Evolutionary conservation across 1,140 invertebrate genomes (phyloP), one percentile per base, ranked within the genome.

Genomic region (Lucilia sericata): DNA sequence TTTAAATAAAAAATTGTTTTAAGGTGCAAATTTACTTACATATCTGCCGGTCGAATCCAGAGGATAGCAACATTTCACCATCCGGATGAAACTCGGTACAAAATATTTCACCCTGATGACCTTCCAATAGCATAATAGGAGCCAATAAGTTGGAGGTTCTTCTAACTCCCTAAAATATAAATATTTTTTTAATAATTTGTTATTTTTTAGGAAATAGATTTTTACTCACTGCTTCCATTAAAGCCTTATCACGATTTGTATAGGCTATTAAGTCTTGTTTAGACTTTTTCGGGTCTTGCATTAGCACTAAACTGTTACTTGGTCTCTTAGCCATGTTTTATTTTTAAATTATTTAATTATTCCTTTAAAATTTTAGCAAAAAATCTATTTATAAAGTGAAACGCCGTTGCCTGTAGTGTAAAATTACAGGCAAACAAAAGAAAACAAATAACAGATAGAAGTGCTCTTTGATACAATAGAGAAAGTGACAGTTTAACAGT

Each of bases 41-140:
- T 86, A 99, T 98, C 92, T 97, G 95, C 91, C 98, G 93, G 91
- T 99, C 99, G 91, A 98, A 98, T n/a, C 99, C 99, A 51, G 96
- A 95, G 0, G 98, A 98, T 10, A 97, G 97, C 25, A 99, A 91
- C 89, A 98, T 95, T 86, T 97, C 95, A 30, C 99, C 98, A 91
- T 99, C 98, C 2, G 98, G 98, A 91, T 99, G 98, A 92, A 99
- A 99, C 92, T 98, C 96, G 7, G 95, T 93, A 25, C 95, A 94
- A 91, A 98, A 99, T 85, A 99, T 96, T 91, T 99, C 99, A 49
- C 98, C 98, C 90, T 98, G 96, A 91, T 99, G 99, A 0, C 99
- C 99, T 90, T 98, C 96, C 34, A 99, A 91, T 17, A 98, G 93
- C 98, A 99, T 99, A 84, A 99, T 99, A 2, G 99, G 98, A 14